Base-by-base conservation (phyloP, 2,113 vertebrate genomes). In the Pelmatolapia mariae region DNA sequence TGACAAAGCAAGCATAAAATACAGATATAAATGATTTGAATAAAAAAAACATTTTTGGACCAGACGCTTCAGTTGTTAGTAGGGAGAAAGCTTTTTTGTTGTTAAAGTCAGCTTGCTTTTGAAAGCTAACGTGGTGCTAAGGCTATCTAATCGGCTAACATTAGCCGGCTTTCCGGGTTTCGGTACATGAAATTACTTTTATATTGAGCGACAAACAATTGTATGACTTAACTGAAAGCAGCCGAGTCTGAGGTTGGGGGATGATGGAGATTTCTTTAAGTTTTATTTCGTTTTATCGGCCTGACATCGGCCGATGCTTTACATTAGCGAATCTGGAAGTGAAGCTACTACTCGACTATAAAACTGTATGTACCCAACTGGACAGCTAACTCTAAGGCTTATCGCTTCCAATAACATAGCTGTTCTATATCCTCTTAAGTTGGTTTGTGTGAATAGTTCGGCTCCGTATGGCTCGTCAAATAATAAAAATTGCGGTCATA, bases 101-200 rank as follows among this genome's bases (percentile, higher is more conserved):
- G 33, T 53, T 73, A 33, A 66, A 79, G n/a, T 50, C 11, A 38
- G 53, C 43, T 86, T 47, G 78, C 57, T 10, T 26, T 33, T 3
- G 54, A 61, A 3, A 80, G 87, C 89, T 90, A 86, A 84, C 56
- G n/a, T 19, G 80, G 26, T 57, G 91, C 86, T 94, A 84, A 24
- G 10, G 15, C 13, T 4, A 19, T 80, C 26, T 82, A 94, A 63
- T 87, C 52, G 66, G 90, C 86, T 83, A 94, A 71, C 33, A 33
- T 2, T 66, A 73, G 57, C 83, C n/a, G 15, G 36, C 56, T 50
- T 61, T 24, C 29, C 18, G 59, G 54, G 10, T 10, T 54, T 57
- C 24, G 22, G 3, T 9, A 12, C 31, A 29, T 19, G 0, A 57
- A 4, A 22, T 38, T 15, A 26, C 80, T 19, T 54, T 2, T 86